phyloP scores from a whole-genome alignment of 1,140 invertebrate genomes.

The Eueides isabella region DNA sequence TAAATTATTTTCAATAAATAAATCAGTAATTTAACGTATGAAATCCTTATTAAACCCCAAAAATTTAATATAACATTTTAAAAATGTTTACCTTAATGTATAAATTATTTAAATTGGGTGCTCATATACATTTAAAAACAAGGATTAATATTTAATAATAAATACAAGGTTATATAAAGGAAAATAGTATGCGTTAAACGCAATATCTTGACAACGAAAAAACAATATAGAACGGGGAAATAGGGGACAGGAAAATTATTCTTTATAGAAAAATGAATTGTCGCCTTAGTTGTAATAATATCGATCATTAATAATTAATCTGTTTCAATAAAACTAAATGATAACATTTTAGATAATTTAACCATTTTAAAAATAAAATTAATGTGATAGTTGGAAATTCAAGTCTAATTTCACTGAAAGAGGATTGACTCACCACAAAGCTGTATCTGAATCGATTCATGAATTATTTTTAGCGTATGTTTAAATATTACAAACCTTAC shows the following conservation, averaged over 20 bases:
- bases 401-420: too few relatives aligned
- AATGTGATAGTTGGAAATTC: too few relatives aligned
- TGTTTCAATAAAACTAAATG: not conserved
- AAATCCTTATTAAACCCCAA: too few relatives aligned
- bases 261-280: not conserved
- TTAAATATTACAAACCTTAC: too few relatives aligned
- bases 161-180: not conserved
- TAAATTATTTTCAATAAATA: too few relatives aligned
- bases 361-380: too few relatives aligned
- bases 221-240: not conserved
- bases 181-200: not conserved
- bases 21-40: too few relatives aligned
- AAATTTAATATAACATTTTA: not conserved
- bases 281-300: not conserved
- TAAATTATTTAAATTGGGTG: not conserved
- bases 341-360: too few relatives aligned
- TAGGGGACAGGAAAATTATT: not conserved
- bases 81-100: not conserved
- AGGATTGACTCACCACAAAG: too few relatives aligned
- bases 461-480: too few relatives aligned
- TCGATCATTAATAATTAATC: not conserved
- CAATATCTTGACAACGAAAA: not conserved
- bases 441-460: too few relatives aligned
- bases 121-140: not conserved
- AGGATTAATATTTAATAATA: too few relatives aligned